A percentile compares a stretch with the other conserved stretches of the same genome.
These are phyloP conservation scores for Drosophila mettleri DNA, from an alignment of 2,888 invertebrate genomes.

Conservation along the genomic window DNA sequence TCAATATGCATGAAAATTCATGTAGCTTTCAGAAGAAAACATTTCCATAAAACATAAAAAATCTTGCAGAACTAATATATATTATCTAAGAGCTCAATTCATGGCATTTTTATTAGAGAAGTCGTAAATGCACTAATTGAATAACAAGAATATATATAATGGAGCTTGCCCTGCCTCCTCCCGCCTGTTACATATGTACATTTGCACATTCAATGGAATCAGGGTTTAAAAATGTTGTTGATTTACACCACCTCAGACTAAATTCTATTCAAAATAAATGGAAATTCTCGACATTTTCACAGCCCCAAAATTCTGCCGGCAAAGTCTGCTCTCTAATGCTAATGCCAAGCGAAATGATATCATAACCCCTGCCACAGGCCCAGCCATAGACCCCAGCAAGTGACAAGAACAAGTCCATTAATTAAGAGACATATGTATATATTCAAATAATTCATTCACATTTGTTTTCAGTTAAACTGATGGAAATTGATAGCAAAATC, in stretches of 20 bases:
- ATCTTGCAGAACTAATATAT: neutral
- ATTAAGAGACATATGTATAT: slow-evolving; percentile 2
- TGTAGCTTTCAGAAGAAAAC: neutral
- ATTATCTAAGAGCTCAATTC: neutral
- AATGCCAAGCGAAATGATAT: neutral
- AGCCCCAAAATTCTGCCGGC: neutral
- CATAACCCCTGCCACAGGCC: too few species aligned
- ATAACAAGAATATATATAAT: too few species aligned
- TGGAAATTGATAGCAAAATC: neutral
- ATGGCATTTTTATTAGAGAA: neutral
- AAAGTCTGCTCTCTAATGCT: neutral
- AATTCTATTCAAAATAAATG: too few species aligned
- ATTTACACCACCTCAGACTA: too few species aligned
- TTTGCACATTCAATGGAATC: too few species aligned
- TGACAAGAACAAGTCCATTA: slow-evolving; percentile 7
- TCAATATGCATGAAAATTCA: neutral
- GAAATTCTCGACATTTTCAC: too few species aligned
- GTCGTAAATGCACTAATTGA: neutral
- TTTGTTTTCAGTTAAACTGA: neutral
- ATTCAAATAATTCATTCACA: slow-evolving; percentile 2
- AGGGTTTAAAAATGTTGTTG: too few species aligned
- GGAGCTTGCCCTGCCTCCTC: too few species aligned
- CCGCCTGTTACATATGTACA: too few species aligned
- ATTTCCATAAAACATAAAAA: neutral
- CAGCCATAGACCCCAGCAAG: slow-evolving; percentile 1